phyloP scores from a whole-genome alignment of 2,113 vertebrate species.

The Chauna torquata region DNA sequence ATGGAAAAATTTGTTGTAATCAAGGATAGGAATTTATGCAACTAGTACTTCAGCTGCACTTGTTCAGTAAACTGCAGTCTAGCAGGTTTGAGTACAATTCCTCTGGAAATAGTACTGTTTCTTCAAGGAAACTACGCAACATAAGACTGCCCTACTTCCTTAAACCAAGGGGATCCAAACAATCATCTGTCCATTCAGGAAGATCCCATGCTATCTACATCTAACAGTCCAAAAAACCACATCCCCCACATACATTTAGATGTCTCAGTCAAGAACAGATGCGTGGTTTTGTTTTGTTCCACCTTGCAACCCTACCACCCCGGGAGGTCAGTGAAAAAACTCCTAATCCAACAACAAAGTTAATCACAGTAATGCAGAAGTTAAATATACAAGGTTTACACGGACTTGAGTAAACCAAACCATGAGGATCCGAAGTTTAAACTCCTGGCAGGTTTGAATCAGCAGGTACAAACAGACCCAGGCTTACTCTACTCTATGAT shows the following conservation, averaged over 20 bases:
- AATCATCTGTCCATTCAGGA: neutral
- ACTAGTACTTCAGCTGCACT: neutral
- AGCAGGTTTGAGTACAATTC: neutral
- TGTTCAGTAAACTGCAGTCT: neutral
- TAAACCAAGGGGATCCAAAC: neutral
- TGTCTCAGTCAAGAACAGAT: neutral
- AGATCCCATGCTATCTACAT: neutral
- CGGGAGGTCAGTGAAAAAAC: neutral
- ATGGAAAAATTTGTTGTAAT: accelerated
- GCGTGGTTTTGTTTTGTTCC: accelerated
- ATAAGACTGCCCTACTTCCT: neutral
- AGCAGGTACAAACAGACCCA: neutral
- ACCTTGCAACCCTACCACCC: too few species aligned
- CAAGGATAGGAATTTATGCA: neutral
- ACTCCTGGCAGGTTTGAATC: neutral
- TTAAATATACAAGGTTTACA: neutral
- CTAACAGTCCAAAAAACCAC: neutral
- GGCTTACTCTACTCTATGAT: neutral
- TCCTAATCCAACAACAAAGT: neutral
- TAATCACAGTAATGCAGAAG: neutral
- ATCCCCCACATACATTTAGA: neutral
- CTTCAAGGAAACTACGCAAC: neutral
- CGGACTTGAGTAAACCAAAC: neutral
- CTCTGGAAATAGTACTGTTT: neutral
- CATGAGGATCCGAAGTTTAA: neutral